Percentiles rank a stretch among this genome's conserved stretches.
Evolutionary conservation across 2,888 invertebrate genomes (phyloP).

Genomic region (Caenorhabditis zanzibari): DNA sequence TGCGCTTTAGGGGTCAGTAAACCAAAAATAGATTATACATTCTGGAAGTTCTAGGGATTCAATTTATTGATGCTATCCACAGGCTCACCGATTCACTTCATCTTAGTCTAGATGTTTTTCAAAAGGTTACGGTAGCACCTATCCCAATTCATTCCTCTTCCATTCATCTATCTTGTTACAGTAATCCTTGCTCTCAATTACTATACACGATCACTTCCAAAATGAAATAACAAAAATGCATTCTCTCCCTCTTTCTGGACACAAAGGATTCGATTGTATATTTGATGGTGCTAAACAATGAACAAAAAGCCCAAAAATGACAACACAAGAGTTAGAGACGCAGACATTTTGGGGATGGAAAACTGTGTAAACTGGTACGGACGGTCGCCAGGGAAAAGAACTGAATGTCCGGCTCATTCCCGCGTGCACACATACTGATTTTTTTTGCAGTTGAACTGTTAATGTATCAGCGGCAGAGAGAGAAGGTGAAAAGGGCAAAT

Average conservation of each 20-base stretch:
- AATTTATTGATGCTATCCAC: too few relatives aligned
- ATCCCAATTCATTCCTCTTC: too few relatives aligned
- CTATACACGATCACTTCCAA: conserved; percentile 7
- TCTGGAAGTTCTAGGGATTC: neutral
- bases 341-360: conserved; percentile 16
- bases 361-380: conserved; percentile 58
- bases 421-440: conserved; percentile 21
- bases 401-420: conserved; percentile 38
- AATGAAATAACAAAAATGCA: conserved; percentile 35
- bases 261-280: conserved; percentile 33
- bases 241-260: neutral
- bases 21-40: neutral
- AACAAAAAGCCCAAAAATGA: conserved; percentile 37
- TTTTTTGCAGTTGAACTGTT: conserved; percentile 29
- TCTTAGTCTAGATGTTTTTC: too few relatives aligned
- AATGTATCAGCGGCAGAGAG: conserved; percentile 14
- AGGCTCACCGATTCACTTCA: too few relatives aligned
- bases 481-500: conserved; percentile 20
- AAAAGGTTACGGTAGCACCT: too few relatives aligned
- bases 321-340: conserved; percentile 7
- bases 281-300: conserved; percentile 43
- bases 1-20: neutral
- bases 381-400: conserved; percentile 25
- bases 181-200: conserved; percentile 9
- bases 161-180: neutral